These are phyloP conservation scores for Dufourea novaeangliae DNA, from an alignment of 1,140 invertebrate genomes.

Conservation along the genomic window DNA sequence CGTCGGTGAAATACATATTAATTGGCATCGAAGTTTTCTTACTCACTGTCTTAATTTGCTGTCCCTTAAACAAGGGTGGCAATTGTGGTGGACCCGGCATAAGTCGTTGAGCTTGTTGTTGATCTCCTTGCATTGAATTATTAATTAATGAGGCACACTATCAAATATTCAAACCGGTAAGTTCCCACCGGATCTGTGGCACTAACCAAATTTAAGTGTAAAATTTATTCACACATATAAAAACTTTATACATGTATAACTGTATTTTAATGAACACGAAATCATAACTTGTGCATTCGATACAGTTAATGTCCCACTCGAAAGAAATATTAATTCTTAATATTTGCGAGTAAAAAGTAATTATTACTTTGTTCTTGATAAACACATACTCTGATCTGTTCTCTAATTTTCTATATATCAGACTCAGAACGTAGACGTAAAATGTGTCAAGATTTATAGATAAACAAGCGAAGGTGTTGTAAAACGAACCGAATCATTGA, in stretches of 20 bases:
- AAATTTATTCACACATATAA: neutral
- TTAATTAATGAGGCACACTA: neutral
- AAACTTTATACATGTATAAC: neutral
- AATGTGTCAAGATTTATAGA: constrained; percentile 7
- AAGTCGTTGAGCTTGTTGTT: neutral
- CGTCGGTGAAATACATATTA: no score
- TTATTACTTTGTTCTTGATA: neutral
- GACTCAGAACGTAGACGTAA: neutral
- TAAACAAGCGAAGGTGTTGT: constrained; percentile 8
- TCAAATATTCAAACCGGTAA: neutral
- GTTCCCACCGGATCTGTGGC: neutral
- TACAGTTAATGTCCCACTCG: neutral
- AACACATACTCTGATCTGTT: neutral
- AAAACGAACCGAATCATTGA: neutral
- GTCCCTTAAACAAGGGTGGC: constrained; percentile 65
- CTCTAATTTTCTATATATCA: neutral
- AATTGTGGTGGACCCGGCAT: constrained; percentile 64
- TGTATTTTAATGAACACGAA: neutral
- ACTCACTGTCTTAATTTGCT: constrained; percentile 68
- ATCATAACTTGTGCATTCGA: neutral
- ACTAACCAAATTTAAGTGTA: neutral
- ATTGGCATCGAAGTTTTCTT: neutral
- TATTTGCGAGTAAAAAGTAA: neutral
- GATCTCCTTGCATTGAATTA: constrained; percentile 4
- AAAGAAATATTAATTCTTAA: neutral